Conservation (phyloP, 1,140 invertebrate species). For the Neodiprion fabricii region DNA sequence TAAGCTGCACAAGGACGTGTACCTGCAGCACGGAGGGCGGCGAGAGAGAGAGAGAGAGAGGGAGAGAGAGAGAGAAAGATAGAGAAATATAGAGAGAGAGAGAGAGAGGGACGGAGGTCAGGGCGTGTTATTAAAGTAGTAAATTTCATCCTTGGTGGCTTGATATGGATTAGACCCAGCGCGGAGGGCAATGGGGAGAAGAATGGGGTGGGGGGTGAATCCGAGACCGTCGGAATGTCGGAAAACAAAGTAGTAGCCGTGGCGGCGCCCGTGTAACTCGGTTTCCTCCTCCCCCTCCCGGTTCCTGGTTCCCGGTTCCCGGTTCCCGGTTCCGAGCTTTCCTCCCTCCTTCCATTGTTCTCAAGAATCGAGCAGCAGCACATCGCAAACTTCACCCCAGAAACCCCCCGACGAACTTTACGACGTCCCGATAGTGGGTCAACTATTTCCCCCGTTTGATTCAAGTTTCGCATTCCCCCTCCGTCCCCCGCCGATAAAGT, state of each 20-base stretch:
- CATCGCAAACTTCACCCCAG: too few relatives aligned
- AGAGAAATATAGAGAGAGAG: not conserved
- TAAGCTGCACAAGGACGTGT: not conserved
- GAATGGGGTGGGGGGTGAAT: not conserved
- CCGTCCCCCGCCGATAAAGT: not conserved
- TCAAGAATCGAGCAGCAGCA: not conserved
- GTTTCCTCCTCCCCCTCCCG: not conserved
- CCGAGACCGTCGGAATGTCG: constrained; percentile 5
- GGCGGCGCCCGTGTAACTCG: not conserved
- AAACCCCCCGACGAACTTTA: not conserved
- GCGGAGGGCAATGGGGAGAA: not conserved
- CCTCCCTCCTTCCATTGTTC: not conserved
- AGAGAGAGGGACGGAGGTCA: not conserved
- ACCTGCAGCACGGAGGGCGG: not conserved
- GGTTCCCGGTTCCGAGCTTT: not conserved
- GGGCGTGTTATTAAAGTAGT: constrained; percentile 47
- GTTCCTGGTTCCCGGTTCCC: not conserved
- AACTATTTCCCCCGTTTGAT: constrained; percentile 1
- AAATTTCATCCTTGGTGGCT: constrained; percentile 38
- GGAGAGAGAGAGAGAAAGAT: not conserved
- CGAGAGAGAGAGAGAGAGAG: not conserved
- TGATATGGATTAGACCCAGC: constrained; percentile 41
- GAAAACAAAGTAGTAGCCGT: not conserved
- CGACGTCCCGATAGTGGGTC: constrained; percentile 3
- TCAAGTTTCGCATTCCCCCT: not conserved